Evolutionary conservation across 2,888 invertebrate genomes (phyloP).

Genomic region (Sarcophaga subvicina): DNA sequence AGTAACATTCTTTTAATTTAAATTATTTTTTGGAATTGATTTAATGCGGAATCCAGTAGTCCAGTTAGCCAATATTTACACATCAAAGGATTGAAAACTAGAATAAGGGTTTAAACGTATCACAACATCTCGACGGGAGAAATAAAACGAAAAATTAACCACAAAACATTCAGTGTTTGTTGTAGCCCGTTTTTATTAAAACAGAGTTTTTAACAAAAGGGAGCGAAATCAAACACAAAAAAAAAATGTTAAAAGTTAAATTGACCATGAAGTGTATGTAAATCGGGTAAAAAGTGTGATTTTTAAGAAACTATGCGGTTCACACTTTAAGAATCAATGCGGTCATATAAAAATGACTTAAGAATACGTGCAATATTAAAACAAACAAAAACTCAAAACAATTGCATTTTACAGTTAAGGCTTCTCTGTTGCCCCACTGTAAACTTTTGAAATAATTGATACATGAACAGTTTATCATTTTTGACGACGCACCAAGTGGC

Average conservation of each 20-base stretch:
- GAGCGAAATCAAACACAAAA: slow-evolving; percentile 32
- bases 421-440: no score
- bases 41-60: slow-evolving; percentile 12
- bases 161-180: background rate
- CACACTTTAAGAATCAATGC: background rate
- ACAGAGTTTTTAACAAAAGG: background rate
- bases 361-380: no score
- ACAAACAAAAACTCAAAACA: no score
- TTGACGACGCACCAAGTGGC: no score
- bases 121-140: background rate
- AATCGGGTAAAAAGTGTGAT: slow-evolving; percentile 76
- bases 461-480: no score
- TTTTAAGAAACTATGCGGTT: slow-evolving; percentile 57
- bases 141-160: background rate
- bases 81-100: background rate
- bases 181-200: slow-evolving; percentile 1
- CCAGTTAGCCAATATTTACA: slow-evolving; percentile 28
- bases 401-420: no score
- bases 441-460: no score
- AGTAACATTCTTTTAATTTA: background rate
- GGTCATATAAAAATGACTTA: background rate
- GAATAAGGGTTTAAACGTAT: background rate
- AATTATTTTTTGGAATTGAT: background rate
- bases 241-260: background rate
- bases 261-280: slow-evolving; percentile 67